Base-by-base conservation (phyloP, 2,113 vertebrate species). In the Austrofundulus limnaeus region DNA sequence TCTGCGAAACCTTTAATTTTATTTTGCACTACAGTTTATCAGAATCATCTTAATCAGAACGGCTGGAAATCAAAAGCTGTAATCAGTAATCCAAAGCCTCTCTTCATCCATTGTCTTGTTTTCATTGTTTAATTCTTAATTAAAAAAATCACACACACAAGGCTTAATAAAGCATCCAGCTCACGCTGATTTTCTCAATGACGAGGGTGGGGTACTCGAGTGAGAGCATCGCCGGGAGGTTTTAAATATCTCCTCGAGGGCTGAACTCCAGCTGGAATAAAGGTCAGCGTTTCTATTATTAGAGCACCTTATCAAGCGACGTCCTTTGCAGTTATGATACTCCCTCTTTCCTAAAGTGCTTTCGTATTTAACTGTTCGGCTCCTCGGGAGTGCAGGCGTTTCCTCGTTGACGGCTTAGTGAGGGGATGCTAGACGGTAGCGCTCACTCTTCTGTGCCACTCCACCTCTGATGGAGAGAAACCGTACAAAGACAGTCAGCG, bases 251-350 rank as follows among this genome's bases (percentile, higher is more conserved):
- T 42, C 51, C 61, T 57, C 47, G 1, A 52, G 54, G 49, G 55
- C 53, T 31, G 39, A 70, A 54, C 64, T 68, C 66, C 57, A 63
- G 66, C 25, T 68, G 79, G 56, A 62, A 75, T 49, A 56, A 69
- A 79, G 85, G 87, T 88, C 82, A 69, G 61, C 52, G 23, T 23
- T 3, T 59, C 76, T 89, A 84, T 90, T 87, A 87, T 87, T 83
- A 85, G 75, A 11, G 49, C 45, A 5, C 62, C 12, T 31, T 51
- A 80, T 71, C 55, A 66, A 72, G 51, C 34, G 65, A 66, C 45
- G 75, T 81, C 77, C 77, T 83, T 78, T 81, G 47, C 68, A 77
- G 66, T 84, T 72, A 69, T 50, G 65, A 61, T 39, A 0, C 64
- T 71, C 58, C 78, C 61, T 10, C 73, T 70, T 63, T 68, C 67